A percentile compares a stretch with the other conserved stretches of the same genome.
Evolutionary conservation across 2,113 vertebrate genomes (phyloP).

Genomic region (Ranitomeya variabilis): DNA sequence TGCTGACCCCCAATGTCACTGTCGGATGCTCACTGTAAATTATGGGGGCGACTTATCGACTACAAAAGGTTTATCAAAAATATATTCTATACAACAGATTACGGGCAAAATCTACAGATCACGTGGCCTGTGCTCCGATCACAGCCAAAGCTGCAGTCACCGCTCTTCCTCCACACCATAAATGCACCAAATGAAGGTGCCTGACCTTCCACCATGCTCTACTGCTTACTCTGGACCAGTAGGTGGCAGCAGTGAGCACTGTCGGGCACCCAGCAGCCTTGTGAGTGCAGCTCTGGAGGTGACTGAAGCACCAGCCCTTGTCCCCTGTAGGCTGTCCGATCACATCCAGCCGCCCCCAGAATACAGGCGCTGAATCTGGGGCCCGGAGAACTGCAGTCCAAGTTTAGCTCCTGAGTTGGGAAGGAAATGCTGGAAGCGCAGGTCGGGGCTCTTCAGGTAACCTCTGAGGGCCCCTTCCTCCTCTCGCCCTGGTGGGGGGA

Average conservation of each 20-base stretch:
- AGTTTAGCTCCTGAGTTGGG: slow-evolving; percentile 35
- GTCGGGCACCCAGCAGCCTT: too few species aligned
- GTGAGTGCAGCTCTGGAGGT: too few species aligned
- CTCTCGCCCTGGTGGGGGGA: neutral
- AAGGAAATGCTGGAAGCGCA: slow-evolving; percentile 47
- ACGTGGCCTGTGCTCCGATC: neutral
- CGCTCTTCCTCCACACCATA: neutral
- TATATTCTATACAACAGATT: neutral
- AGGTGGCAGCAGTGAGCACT: too few species aligned
- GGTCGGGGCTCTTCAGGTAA: slow-evolving; percentile 32
- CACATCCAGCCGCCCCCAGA: slow-evolving; percentile 43
- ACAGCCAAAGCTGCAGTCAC: neutral
- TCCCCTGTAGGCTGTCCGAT: neutral
- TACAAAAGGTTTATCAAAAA: neutral
- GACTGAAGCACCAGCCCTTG: too few species aligned
- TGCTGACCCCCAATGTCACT: too few species aligned
- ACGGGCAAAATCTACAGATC: neutral
- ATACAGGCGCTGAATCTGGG: slow-evolving; percentile 40
- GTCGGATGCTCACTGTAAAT: too few species aligned
- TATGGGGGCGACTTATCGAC: neutral
- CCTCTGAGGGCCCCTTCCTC: slow-evolving; percentile 4
- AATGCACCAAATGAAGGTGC: too few species aligned
- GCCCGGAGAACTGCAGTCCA: slow-evolving; percentile 37
- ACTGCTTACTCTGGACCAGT: too few species aligned
- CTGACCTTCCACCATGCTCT: too few species aligned